These are phyloP conservation scores for Dasysyrphus albostriatus DNA, from an alignment of 2,888 invertebrate species.

Conservation along the genomic window DNA sequence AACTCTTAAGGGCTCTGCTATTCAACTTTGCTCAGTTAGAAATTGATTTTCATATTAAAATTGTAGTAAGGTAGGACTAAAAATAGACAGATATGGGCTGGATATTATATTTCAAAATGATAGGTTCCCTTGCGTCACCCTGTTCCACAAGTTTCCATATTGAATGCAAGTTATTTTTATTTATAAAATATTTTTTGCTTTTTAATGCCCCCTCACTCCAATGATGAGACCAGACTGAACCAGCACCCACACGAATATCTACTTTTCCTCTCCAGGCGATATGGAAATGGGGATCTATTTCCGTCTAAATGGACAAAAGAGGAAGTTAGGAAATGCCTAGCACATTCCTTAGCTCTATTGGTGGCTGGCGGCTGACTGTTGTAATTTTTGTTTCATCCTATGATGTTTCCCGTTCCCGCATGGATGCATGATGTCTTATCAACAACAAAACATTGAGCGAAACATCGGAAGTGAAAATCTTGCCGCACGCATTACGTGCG, in stretches of 20 bases:
- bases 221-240: constrained; percentile 27
- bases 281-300: constrained; percentile 55
- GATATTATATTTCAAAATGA: not conserved
- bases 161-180: constrained; percentile 41
- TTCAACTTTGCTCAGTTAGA: no score
- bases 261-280: not conserved
- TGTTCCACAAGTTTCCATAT: not conserved
- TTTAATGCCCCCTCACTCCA: constrained; percentile 4
- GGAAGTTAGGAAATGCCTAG: constrained; percentile 64
- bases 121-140: constrained; percentile 4
- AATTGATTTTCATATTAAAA: not conserved
- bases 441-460: constrained; percentile 35
- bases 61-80: not conserved
- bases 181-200: not conserved
- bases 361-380: constrained; percentile 14
- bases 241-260: constrained; percentile 54
- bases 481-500: constrained; percentile 33
- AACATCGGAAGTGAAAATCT: constrained; percentile 62
- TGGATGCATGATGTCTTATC: constrained; percentile 56
- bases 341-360: constrained; percentile 34
- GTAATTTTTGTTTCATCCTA: not conserved
- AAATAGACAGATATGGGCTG: not conserved
- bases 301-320: constrained; percentile 64
- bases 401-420: constrained; percentile 24
- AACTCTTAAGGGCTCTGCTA: no score